Base-by-base conservation (phyloP, 2,113 vertebrate species). In the Leiothrix lutea region DNA sequence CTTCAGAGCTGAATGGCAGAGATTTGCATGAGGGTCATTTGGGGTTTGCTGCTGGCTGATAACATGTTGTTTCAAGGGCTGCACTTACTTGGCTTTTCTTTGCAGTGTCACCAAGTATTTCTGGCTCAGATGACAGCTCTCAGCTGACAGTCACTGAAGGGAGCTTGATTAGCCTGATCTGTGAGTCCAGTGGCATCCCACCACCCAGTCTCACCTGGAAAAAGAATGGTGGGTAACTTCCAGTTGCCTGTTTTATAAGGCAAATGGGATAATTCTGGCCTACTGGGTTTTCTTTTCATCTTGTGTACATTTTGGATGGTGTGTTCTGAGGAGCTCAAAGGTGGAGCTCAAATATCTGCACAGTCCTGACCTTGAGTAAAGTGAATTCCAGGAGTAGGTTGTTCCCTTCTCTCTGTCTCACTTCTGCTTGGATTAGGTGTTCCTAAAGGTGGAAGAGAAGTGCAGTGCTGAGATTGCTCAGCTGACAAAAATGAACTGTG, bases 151-250 rank as follows among this genome's bases (percentile, higher is more conserved):
- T 99, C 85, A 98, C 97, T 33, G 99, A 99, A 97, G 99, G 99
- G 57, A 98, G 95, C 66, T 97, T 99, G 60, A 98, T 99, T 80
- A 99, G 98, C 83, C 97, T 99, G 18, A 95, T 98, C 56, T 99
- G 99, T 96, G 99, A 99, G 92, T 99, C 99, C 84, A 99, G 98
- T 93, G 99, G 99, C 23, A 98, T 99, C 67, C 99, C 99, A 47
- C 99, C 99, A 47, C 99, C 99, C 73, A 98, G 97, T 80, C 98
- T 99, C 9, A 97, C 95, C 20, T 99, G 99, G 99, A 98, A 92
- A 88, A 99, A 99, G 94, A 98, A 99, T 9, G 98, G 99, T 99
- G 86, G 92, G 98, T 97, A 67, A 61, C 54, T 14, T 7, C 18
- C 18, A 5, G 1, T 35, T 72, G 17, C 74, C 48, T 28, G 3